Evolutionary conservation across 1,140 invertebrate genomes (phyloP), one percentile per base, ranked within the genome.

Genomic region (Euwallacea fornicatus): DNA sequence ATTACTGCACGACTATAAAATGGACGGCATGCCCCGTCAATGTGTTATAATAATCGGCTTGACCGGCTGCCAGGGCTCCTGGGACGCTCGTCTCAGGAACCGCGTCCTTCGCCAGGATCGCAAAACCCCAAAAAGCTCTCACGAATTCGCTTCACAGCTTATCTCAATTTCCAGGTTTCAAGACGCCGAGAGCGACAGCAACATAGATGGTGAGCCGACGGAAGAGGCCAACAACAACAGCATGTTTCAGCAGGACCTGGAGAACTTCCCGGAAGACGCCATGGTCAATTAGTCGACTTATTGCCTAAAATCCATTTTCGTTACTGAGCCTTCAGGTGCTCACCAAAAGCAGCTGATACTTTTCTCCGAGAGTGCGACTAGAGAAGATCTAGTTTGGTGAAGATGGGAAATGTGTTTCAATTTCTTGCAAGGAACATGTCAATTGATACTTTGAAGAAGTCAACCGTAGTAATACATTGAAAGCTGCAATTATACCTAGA

Each of bases 231-330:
- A 81, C 63, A 82, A 82, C 69, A 82, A 82, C 70, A 78, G 73
- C 7, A 77, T 81, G 73, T 81, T 76, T 69, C 80, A 81, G 63
- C 74, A 81, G 65, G 80, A 81, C 55, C 69, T 81, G 71, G 78
- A 81, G 70, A 69, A 71, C 16, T 72, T 75, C 65, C 77, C 76
- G 50, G 78, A 78, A 6, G 77, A 80, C 46, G 50, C 62, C 33
- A 61, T 67, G 63, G 64, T 72, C 7, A 67, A 67, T 21, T 68
- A 63, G 54, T 50, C 21, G 16, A 16, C 8, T 50, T 6, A 50
- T 50, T 50, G 46, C 13, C 46, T 11, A 50, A 33, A 33, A 33
- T 33, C 21, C 4, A 33, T 33, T 33, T 33, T 33, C 21, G 4
- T 33, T 33, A 33, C 21, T 33, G 21, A 33, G 21, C 21, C 21